Percentiles rank a stretch among this genome's conserved stretches.
Conservation (phyloP, 2,888 invertebrate species). For the Nipponacmea schrenckii region DNA sequence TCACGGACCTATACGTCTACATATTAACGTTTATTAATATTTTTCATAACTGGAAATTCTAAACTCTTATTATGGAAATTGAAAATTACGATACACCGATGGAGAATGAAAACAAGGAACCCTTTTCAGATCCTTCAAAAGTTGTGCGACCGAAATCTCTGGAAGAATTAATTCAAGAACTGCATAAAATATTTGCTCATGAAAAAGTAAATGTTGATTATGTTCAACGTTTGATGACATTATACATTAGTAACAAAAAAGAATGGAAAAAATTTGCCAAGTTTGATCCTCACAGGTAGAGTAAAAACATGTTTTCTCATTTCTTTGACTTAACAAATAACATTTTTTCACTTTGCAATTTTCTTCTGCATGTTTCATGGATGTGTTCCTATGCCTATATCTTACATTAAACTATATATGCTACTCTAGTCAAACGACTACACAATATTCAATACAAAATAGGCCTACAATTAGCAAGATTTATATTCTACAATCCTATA, state of each 20-base stretch:
- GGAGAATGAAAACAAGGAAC: background rate
- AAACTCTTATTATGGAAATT: background rate
- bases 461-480: no score
- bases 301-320: background rate
- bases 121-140: slow-evolving; percentile 26
- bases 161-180: slow-evolving; percentile 69
- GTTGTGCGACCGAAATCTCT: slow-evolving; percentile 46
- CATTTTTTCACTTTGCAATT: no score
- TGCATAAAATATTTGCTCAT: slow-evolving; percentile 81
- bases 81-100: background rate
- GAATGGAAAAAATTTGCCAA: slow-evolving; percentile 97
- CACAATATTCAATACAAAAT: no score
- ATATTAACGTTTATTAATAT: no score
- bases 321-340: no score
- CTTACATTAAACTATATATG: no score
- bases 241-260: slow-evolving; percentile 86
- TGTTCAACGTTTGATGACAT: slow-evolving; percentile 81
- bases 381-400: no score
- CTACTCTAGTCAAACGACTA: no score
- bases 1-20: no score
- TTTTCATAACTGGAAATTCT: no score
- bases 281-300: slow-evolving; percentile 88
- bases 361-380: no score
- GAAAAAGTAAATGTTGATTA: slow-evolving; percentile 90
- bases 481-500: no score